Base-by-base conservation (phyloP, 2,113 vertebrate genomes). In the Spea bombifrons region DNA sequence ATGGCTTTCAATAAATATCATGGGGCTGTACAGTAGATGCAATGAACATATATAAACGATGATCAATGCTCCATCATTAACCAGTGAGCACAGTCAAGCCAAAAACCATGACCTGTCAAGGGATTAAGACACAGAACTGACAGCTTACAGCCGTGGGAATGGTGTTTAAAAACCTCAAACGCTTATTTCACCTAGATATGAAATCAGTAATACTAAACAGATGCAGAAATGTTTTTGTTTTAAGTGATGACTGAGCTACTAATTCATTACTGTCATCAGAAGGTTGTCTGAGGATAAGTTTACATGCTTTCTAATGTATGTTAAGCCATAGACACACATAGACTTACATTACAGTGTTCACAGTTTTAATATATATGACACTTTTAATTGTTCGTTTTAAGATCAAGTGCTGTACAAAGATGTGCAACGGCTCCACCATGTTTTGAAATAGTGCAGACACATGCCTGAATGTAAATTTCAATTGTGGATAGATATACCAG, bases 191-290 rank as follows among this genome's bases (percentile, higher is more conserved):
- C 67, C 76, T 71, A 70, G 76, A 78, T 78, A 78, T 52, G 76
- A 64, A 78, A 77, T 71, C 76, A n/a, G 76, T 71, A 71, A 78
- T 71, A 78, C 64, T 78, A 78, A 78, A 64, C 76, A 78, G 76
- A 78, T 13, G 8, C 47, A 78, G 67, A n/a, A 55, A 65, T 71
- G 68, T 52, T 78, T 71, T 71, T 71, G 57, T 64, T 69, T 48
- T 71, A 71, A 59, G 71, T 69, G 66, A 61, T 65, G 68, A 71
- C 76, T 64, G 57, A 17, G n/a, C 50, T 71, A 45, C 47, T 64
- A 65, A 78, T 78, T 71, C 52, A 64, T 71, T 71, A 64, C 76
- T 65, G 76, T 71, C 68, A 65, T 69, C 69, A 63, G 17, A 52
- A 71, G 76, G 76, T 71, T 78, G 67, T 16, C 70, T 78, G 15